Evolutionary conservation across 2,888 invertebrate genomes (phyloP).

Genomic region (Hesperia comma): DNA sequence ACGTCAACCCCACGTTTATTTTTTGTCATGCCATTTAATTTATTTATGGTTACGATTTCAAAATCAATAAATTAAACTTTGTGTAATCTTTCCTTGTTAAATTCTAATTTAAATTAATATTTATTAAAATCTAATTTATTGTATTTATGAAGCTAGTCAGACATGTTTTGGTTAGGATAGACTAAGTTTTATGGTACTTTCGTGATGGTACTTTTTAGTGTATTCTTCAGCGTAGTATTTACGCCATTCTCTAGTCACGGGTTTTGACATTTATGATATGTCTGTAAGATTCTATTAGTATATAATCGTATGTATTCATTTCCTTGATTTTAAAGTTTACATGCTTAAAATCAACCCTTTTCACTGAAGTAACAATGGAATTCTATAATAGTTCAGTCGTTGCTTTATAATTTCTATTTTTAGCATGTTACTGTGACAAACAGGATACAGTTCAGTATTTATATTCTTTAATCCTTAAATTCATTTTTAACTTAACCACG

Average conservation of each 20-base stretch:
- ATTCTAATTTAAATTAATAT: conserved; percentile 64
- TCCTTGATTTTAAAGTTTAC: not conserved
- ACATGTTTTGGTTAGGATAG: conserved; percentile 69
- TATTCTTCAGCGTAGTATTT: conserved; percentile 56
- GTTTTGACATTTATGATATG: conserved; percentile 59
- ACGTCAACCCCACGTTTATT: conserved; percentile 63
- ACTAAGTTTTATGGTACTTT: conserved; percentile 55
- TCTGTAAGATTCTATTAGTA: conserved; percentile 43
- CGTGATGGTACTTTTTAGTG: conserved; percentile 59
- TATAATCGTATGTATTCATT: conserved; percentile 34
- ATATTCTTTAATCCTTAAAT: not conserved
- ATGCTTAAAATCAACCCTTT: too few relatives aligned
- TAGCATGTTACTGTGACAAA: too few relatives aligned
- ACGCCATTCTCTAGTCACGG: conserved; percentile 71
- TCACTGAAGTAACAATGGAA: not conserved
- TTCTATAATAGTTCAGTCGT: too few relatives aligned
- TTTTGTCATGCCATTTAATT: conserved; percentile 47
- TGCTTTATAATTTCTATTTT: too few relatives aligned
- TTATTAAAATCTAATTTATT: conserved; percentile 64
- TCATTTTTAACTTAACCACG: not conserved
- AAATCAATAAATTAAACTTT: conserved; percentile 40
- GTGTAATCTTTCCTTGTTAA: conserved; percentile 51
- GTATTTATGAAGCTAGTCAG: conserved; percentile 76
- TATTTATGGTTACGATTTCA: conserved; percentile 42
- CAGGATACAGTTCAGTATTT: too few relatives aligned